Base-by-base conservation (phyloP, 2,888 invertebrate species). In the Dorcus hopei region DNA sequence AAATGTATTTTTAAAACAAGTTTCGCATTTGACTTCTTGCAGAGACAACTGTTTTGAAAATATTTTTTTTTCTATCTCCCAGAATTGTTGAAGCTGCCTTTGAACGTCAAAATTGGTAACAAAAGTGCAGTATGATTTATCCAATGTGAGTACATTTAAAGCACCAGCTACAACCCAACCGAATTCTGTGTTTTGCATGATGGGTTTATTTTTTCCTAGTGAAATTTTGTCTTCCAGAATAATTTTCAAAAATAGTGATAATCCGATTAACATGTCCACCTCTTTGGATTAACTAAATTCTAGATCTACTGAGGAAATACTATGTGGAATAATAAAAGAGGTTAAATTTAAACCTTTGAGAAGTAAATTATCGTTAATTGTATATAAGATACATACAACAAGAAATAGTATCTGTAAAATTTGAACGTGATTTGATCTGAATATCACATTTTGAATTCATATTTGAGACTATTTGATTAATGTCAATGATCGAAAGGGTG, bases 11-110 rank as follows among this genome's bases (percentile, higher is more conserved):
- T 23, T 23, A 23, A 23, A 23, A 23, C 4, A 23, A 23, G 23
- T 23, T 23, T n/a, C n/a, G n/a, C n/a, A n/a, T n/a, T n/a, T n/a
- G n/a, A n/a, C n/a, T n/a, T n/a, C n/a, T n/a, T n/a, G n/a, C n/a
- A n/a, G n/a, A n/a, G n/a, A n/a, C n/a, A n/a, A n/a, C n/a, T n/a
- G n/a, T n/a, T n/a, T n/a, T n/a, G n/a, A n/a, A n/a, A n/a, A n/a
- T n/a, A n/a, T n/a, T n/a, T 23, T 23, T 26, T 60, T 48, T 57
- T 60, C 54, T 7, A 60, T 19, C 9, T 50, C 52, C 59, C 55
- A 58, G 50, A 58, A 58, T 45, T 41, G 16, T 16, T 14, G 16
- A 11, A 58, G 33, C 39, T 41, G 23, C 8, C 14, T 9, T 9
- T 41, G 42, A 50, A 58, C 19, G 11, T 19, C 9, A 14, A 23